Evolutionary conservation across 2,888 invertebrate species (phyloP), one percentile per base, ranked within the genome.

Genomic region (Deilephila elpenor): DNA sequence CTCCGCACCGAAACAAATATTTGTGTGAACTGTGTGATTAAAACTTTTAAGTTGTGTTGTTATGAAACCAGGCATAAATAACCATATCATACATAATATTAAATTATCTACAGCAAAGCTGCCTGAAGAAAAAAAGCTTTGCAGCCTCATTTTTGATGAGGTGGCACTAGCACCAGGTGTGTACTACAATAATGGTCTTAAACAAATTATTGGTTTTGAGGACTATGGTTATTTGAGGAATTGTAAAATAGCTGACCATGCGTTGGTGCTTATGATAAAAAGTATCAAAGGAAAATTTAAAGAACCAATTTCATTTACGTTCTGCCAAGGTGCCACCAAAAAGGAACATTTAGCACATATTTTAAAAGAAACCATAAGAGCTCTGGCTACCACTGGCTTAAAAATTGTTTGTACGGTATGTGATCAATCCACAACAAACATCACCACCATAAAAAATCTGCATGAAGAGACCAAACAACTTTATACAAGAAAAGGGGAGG

Each of bases 101-200:
- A 59, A 59, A 59, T 5, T 5, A 1, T 59, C 59, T 1, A 5
- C 20, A 20, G 59, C 19, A 3, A 59, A 59, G 3, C 59, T 59
- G 19, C 59, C n/a, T 19, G 59, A 59, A 59, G 59, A 59, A 59
- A 59, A 59, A 59, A 59, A 59, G n/a, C 59, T 59, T 59, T 59
- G 59, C 59, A 59, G 59, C 59, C n/a, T 59, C 59, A 59, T 59
- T 59, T 59, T 59, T 59, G n/a, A 59, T 59, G 59, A 59, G 20
- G 59, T 59, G n/a, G 59, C 59, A 59, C n/a, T 59, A n/a, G 59
- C 59, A 59, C 5, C 59, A 59, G 59, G 59, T 59, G 59, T 59
- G 5, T 59, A 59, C 5, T 59, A 59, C 5, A 59, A 59, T 59
- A 59, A 59, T n/a, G 19, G 3, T 2, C 7, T n/a, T 3, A n/a